Evolutionary conservation across 2,888 invertebrate genomes (phyloP).

Genomic region (Strigamia transsilvanica): DNA sequence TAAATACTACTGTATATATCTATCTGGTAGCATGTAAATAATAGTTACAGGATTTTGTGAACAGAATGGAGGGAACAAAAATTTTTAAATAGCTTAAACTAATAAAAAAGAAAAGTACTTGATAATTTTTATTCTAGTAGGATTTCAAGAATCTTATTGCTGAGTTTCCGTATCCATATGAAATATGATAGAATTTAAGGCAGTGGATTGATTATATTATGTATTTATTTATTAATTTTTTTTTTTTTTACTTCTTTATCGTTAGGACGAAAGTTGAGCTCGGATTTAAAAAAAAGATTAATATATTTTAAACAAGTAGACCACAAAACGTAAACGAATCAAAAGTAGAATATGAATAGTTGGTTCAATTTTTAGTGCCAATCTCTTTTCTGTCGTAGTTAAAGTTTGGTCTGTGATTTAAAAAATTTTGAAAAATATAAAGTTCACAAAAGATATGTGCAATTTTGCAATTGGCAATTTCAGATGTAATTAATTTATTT

Average conservation of each 20-base stretch:
- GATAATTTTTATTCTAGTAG: not conserved
- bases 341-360: slow-evolving; percentile 1
- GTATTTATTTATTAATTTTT: not conserved
- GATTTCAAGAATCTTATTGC: not conserved
- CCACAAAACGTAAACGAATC: not conserved
- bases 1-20: slow-evolving; percentile 3
- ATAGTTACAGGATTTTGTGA: slow-evolving; percentile 2
- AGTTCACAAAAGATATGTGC: not conserved
- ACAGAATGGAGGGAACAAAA: slow-evolving; percentile 1
- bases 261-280: not conserved
- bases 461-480: not conserved
- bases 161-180: not conserved
- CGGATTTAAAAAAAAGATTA: not conserved
- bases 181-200: not conserved
- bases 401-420: not conserved
- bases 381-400: not conserved
- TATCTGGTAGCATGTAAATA: not conserved
- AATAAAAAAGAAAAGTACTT: not conserved
- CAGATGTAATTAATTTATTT: slow-evolving; percentile 8
- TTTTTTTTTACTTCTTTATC: not conserved
- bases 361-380: not conserved
- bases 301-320: not conserved
- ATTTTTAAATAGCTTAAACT: not conserved
- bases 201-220: not conserved
- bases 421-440: not conserved